A percentile compares a stretch with the other conserved stretches of the same genome.
phyloP scores from a whole-genome alignment of 2,797 vertebrate species.

The Coregonus suidteri region DNA sequence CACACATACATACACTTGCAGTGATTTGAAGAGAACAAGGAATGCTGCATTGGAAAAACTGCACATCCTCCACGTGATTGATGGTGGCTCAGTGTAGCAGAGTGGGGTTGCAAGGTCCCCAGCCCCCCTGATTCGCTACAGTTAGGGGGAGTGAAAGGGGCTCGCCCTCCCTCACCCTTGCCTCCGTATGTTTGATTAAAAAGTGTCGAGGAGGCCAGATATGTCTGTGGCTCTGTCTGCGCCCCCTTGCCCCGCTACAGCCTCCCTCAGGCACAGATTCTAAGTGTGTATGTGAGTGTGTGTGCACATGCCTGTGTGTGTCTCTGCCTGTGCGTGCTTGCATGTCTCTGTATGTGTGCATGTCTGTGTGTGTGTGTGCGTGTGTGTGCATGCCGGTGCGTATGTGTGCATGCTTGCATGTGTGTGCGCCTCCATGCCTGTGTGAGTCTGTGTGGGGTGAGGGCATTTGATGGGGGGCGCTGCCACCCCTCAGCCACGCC shows the following conservation, averaged over 20 bases:
- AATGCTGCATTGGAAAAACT: too few relatives aligned
- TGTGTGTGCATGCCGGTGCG: conserved; percentile 15
- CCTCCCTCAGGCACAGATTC: neutral
- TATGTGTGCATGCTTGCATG: too few relatives aligned
- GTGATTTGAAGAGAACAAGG: too few relatives aligned
- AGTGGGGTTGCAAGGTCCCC: neutral
- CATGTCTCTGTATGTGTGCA: conserved; percentile 13
- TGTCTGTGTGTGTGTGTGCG: neutral
- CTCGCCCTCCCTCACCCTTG: neutral
- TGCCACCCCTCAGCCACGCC: neutral
- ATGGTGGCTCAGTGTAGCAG: neutral
- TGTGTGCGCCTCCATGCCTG: neutral
- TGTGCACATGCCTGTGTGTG: conserved; percentile 5
- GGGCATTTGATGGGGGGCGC: conserved; percentile 10
- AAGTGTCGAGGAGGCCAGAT: conserved; percentile 18
- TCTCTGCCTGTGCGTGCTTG: neutral
- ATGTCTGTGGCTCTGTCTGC: conserved; percentile 14
- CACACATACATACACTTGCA: conserved; percentile 6
- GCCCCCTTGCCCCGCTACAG: neutral
- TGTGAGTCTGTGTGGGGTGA: conserved; percentile 16
- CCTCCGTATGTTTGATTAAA: conserved; percentile 38
- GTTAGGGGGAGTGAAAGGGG: neutral
- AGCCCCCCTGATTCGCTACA: neutral
- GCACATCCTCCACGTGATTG: too few relatives aligned
- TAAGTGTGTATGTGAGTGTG: neutral